Base-by-base conservation (phyloP, 2,888 invertebrate species). In the Eledona agricola region DNA sequence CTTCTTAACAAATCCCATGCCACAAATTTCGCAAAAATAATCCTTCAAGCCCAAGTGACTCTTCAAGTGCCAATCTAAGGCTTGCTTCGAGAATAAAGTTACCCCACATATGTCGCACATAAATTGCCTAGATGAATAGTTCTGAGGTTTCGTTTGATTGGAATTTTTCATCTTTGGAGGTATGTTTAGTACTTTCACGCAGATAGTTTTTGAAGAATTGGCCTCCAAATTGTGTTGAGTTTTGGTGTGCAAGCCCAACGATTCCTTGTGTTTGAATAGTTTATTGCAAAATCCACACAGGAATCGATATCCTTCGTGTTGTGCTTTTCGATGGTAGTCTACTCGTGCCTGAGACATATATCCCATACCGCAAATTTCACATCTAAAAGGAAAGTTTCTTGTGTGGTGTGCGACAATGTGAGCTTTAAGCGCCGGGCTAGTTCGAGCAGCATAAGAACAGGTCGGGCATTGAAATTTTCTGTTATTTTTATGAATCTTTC, bases 351-450 rank as follows among this genome's bases (percentile, higher is more conserved):
- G 25, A 1, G 20, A 23, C 15, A 50, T 29, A 42, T 80, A 80
- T 15, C 79, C 79, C 64, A 80, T 79, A 57, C 77, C 76, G 60
- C 80, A 80, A 6, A 77, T 75, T 43, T 76, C 76, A 62, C 80
- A 80, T 51, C 75, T 77, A 64, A 78, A 80, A 51, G 77, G 26
- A 4, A 78, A 52, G 76, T 79, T 16, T 79, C 78, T 0, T 78
- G 79, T 15, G 77, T 79, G 42, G 80, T 80, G 40, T 75, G 78
- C 0, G 76, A 26, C 9, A 2, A 2, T 26, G 9, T 26, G 26
- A 26, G 2, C 9, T 26, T 26, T 9, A 4, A 26, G 9, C 1
- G 5, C n/a, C 2, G 1, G 9, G 26, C 11, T 7, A 7, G 26
- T 10, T 10, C 10, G 11, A 26, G 26, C 11, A 11, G 4, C 9